phyloP scores from a whole-genome alignment of 2,797 vertebrate genomes.

The Fratercula arctica region DNA sequence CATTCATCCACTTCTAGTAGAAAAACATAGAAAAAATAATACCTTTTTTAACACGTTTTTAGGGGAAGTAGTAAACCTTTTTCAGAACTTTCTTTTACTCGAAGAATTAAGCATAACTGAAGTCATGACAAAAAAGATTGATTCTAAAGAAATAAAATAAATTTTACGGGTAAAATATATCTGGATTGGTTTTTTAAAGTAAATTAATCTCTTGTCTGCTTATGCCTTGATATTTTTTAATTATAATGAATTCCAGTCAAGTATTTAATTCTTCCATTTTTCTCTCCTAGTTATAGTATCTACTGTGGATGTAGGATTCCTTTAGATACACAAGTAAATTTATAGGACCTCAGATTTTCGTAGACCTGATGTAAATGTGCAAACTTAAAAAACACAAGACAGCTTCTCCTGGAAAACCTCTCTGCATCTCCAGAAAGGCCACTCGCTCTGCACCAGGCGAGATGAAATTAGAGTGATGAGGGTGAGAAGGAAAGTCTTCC shows the following conservation, averaged over 20 bases:
- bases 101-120: neutral
- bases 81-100: neutral
- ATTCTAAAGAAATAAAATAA: neutral
- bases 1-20: neutral
- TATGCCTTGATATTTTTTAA: neutral
- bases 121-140: neutral
- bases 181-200: neutral
- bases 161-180: neutral
- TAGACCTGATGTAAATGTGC: neutral
- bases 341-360: neutral
- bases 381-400: neutral
- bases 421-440: neutral
- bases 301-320: neutral
- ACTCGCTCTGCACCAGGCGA: neutral
- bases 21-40: neutral
- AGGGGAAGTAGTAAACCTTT: neutral
- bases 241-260: neutral
- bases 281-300: neutral
- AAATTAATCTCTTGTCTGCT: neutral
- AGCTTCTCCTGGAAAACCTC: neutral
- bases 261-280: neutral
- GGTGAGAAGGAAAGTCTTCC: neutral
- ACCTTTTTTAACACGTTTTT: neutral
- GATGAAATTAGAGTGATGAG: neutral
- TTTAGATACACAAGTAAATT: neutral